Base-by-base conservation (phyloP, 2,888 invertebrate species). In the Erebia palarica region DNA sequence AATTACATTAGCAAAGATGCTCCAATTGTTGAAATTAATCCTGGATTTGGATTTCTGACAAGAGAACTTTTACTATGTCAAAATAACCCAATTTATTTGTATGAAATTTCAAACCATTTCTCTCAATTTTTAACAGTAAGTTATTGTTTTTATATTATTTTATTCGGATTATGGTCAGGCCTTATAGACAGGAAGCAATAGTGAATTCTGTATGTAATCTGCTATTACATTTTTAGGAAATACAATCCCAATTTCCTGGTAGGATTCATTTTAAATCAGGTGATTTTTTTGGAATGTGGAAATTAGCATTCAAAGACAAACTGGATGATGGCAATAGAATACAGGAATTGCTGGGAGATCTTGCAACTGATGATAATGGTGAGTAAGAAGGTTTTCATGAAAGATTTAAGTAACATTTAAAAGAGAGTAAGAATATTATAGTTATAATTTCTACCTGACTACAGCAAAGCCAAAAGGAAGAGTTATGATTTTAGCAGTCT, bases 11-110 rank as follows among this genome's bases (percentile, higher is more conserved):
- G 77, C 36, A 73, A 81, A 13, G 78, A 83, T n/a, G 78, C 83
- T 14, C 87, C 93, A 3, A 81, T 95, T 16, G 86, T 95, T n/a
- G 96, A 97, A 89, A 90, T 95, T 0, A 96, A 96, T 87, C 95
- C 96, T 0, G 96, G 96, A 0, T 86, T 95, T 58, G 96, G 96
- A 0, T 84, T 95, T 21, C 84, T 96, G 65, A 95, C 96, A 1
- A 84, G 91, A 75, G 91, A 95, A 77, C 81, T 97, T 49, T 83
- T 96, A 5, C 81, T 93, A 9, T 84, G 83, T 75, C 92, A 91
- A 18, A 85, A 94, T 42, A 87, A 91, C 10, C 84, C 88, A 61
- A 86, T 96, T 14, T 86, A 95, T 72, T 80, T 96, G 71, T 95
- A 94, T 80, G 97, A 97, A 86, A 79, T 86, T 9, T 88, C 93